Base-by-base conservation (phyloP, 2,888 invertebrate species). In the Perizoma flavofasciatum region DNA sequence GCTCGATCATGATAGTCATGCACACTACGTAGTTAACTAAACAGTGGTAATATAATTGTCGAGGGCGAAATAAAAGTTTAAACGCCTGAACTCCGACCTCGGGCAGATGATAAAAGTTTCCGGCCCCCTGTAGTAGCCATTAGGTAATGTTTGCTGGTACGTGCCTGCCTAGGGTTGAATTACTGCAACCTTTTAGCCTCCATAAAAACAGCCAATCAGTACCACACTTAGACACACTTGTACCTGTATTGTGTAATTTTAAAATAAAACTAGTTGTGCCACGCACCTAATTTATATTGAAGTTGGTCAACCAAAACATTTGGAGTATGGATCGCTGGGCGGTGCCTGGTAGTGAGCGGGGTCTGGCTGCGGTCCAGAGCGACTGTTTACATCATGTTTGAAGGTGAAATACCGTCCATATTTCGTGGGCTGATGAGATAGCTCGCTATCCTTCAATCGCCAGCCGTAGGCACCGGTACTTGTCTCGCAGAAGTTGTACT, bases 31-130 rank as follows among this genome's bases (percentile, higher is more conserved):
- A 37, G 32, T 37, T n/a, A n/a, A n/a, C n/a, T n/a, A n/a, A 37
- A 35, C 54, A 40, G 39, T 52, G 22, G 44, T 49, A 40, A 33
- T 41, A 49, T 67, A 66, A 65, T 61, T 67, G 66, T 57, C 49
- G 11, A 44, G 50, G 71, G 73, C 75, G 71, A 76, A 81, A 82
- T 81, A 78, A 81, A 84, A 82, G 79, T 82, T 82, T 77, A 75
- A 77, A 73, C 70, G 71, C 67, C 66, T 65, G 3, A 68, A 68
- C 73, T 70, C 65, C 61, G 63, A 57, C 67, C 65, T 67, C 68
- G 71, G 74, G 75, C 68, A 77, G 80, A 81, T 82, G 79, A 81
- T 80, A 79, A 83, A 83, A 85, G 79, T 83, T 85, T 78, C 44
- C 56, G 68, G 60, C 63, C 71, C 74, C 68, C 55, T 66, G 75